Evolutionary conservation across 2,888 invertebrate genomes (phyloP).

Genomic region (Brachypalpus laphriformis): DNA sequence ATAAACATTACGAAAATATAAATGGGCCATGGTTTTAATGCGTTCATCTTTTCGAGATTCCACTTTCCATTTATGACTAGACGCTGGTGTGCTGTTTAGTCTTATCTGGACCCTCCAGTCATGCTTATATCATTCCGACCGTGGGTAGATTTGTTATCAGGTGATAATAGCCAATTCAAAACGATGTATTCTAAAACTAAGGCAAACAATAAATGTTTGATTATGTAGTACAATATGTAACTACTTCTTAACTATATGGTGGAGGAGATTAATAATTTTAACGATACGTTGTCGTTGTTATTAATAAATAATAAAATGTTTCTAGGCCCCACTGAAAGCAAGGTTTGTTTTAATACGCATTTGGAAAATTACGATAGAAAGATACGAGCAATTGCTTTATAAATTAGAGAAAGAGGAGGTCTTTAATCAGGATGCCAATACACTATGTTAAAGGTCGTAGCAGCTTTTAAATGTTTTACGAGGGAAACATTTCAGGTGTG

Average conservation of each 20-base stretch:
- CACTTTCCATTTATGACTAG: neutral
- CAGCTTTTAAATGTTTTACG: slow-evolving; percentile 12
- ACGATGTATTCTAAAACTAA: neutral
- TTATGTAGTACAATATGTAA: neutral
- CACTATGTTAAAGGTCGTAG: slow-evolving; percentile 23
- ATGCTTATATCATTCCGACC: neutral
- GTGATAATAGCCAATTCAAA: neutral
- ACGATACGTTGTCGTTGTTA: neutral
- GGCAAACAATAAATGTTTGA: neutral
- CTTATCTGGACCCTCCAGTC: neutral
- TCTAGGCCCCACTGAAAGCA: neutral
- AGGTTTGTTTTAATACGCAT: neutral
- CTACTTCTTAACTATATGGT: neutral
- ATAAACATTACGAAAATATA: no score
- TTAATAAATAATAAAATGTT: neutral
- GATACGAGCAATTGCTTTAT: neutral
- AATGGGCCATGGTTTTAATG: no score
- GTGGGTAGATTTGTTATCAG: neutral
- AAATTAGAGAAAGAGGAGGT: neutral
- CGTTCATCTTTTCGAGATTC: no score
- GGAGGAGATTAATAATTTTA: neutral
- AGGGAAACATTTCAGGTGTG: slow-evolving; percentile 23
- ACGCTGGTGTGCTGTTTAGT: neutral
- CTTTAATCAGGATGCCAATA: neutral
- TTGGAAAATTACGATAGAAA: neutral